Percentiles rank a stretch among this genome's conserved stretches.
Conservation (phyloP, 1,140 invertebrate species). For the Zophobas atratus region DNA sequence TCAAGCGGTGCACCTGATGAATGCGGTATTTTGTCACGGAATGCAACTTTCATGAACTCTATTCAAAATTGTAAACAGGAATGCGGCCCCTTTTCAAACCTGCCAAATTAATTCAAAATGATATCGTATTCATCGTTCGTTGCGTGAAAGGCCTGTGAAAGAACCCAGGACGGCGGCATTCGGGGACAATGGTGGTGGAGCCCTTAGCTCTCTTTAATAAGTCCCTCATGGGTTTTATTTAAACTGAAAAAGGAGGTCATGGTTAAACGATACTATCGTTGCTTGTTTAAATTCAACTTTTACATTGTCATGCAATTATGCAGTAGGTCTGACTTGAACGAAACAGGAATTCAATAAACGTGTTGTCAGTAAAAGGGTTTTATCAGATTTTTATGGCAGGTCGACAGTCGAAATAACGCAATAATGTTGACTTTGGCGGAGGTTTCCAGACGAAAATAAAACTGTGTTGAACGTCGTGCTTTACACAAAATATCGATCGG, state of each 20-base stretch:
- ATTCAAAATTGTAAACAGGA: constrained; percentile 40
- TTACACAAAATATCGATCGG: background rate
- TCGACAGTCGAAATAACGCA: background rate
- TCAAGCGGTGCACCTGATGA: constrained; percentile 6
- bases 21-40: constrained; percentile 44
- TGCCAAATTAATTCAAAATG: constrained; percentile 49
- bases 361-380: background rate
- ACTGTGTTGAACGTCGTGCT: background rate
- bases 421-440: background rate
- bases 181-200: background rate
- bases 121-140: constrained; percentile 14
- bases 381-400: background rate
- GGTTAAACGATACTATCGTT: background rate
- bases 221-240: constrained; percentile 3
- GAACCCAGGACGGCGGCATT: background rate
- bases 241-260: constrained; percentile 8
- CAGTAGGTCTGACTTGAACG: background rate
- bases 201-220: constrained; percentile 21
- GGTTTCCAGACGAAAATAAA: background rate
- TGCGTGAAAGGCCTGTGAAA: constrained; percentile 1
- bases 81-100: constrained; percentile 35
- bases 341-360: constrained; percentile 15
- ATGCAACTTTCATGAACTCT: constrained; percentile 49
- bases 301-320: constrained; percentile 15
- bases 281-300: constrained; percentile 6